A percentile compares a stretch with the other conserved stretches of the same genome.
phyloP scores from a whole-genome alignment of 2,113 vertebrate species.

The Pimephales promelas region DNA sequence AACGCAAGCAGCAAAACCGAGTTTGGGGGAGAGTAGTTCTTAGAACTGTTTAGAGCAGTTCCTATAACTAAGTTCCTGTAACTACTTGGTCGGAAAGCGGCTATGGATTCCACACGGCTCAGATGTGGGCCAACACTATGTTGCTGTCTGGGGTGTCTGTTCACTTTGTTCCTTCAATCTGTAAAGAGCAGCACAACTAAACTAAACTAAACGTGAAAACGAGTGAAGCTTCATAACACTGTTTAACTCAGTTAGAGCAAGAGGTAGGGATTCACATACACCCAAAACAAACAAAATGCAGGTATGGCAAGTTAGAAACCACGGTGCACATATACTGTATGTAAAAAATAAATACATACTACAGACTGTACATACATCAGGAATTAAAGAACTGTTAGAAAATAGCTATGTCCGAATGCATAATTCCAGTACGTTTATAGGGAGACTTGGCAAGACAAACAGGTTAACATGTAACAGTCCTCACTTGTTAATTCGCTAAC shows the following conservation, averaged over 20 bases:
- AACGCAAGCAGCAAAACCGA: no score
- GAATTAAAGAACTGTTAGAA: conserved; percentile 76
- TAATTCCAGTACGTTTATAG: conserved; percentile 71
- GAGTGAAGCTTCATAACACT: conserved; percentile 47
- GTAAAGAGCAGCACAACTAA: conserved; percentile 50
- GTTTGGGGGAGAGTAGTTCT: no score
- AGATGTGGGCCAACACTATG: no score
- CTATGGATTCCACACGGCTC: no score
- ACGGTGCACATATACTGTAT: conserved; percentile 71
- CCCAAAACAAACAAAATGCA: conserved; percentile 23
- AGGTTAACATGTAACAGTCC: conserved; percentile 47
- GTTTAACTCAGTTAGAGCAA: conserved; percentile 51
- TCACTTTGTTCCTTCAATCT: conserved; percentile 26
- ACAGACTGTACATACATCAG: conserved; percentile 79
- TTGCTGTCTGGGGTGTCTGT: not conserved
- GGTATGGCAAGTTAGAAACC: conserved; percentile 52
- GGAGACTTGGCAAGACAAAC: conserved; percentile 65
- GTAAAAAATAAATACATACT: conserved; percentile 74
- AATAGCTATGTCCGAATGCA: conserved; percentile 80
- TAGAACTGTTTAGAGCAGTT: no score
- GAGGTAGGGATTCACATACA: conserved; percentile 60
- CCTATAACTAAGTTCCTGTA: no score
- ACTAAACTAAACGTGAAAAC: conserved; percentile 40
- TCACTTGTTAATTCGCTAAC: conserved; percentile 50
- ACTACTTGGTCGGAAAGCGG: no score